phyloP scores from a whole-genome alignment of 2,113 vertebrate genomes.

The Sminthopsis crassicaudata region DNA sequence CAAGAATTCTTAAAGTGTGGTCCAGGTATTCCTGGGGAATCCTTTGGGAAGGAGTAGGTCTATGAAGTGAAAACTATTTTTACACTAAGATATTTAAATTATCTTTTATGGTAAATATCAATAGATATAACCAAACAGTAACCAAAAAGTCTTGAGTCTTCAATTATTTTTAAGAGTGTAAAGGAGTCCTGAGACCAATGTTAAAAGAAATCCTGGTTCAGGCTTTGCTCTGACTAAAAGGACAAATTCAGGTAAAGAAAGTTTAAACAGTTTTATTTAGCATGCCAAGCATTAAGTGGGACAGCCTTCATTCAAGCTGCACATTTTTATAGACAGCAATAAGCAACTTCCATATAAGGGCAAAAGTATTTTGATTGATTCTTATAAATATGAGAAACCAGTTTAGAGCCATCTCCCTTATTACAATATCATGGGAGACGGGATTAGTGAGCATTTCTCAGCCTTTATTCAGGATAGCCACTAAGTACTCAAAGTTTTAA shows the following conservation, averaged over 20 bases:
- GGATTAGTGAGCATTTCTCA: not conserved
- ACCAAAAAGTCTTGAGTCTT: not conserved
- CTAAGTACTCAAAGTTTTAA: not conserved
- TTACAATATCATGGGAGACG: not conserved
- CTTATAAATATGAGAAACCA: not conserved
- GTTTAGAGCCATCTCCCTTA: not conserved
- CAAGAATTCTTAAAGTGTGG: not conserved
- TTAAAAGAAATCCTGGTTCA: not conserved
- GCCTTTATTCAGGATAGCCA: not conserved
- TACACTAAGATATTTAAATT: not conserved
- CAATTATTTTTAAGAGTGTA: not conserved
- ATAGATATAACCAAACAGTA: not conserved
- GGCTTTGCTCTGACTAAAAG: not conserved
- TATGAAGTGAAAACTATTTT: not conserved
- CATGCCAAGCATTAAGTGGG: not conserved
- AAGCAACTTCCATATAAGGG: slow-evolving; percentile 1
- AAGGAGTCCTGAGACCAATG: not conserved
- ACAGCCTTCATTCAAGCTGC: not conserved
- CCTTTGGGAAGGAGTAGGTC: not conserved
- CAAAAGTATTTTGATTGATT: not conserved
- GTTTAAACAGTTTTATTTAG: not conserved
- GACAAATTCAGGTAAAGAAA: not conserved
- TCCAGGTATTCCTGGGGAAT: not conserved
- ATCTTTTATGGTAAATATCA: not conserved
- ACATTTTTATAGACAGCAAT: not conserved